Conservation (phyloP, 1,140 invertebrate genomes). For the Sycobia sp. region DNA sequence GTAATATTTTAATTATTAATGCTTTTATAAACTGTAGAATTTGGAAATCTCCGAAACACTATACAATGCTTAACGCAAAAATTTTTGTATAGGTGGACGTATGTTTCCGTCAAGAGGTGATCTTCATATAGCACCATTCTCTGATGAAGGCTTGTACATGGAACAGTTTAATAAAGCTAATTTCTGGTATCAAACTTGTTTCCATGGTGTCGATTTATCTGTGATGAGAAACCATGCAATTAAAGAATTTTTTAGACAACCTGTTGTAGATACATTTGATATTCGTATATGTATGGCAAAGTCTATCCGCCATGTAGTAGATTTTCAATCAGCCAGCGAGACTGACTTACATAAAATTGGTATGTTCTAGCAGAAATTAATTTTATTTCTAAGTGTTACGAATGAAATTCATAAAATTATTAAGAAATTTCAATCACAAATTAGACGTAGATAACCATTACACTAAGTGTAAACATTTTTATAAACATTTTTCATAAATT, state of each 20-base stretch:
- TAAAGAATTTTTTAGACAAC: slow-evolving; percentile 98
- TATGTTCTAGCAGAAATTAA: no score
- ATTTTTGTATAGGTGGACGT: slow-evolving; percentile 60
- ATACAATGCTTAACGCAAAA: no score
- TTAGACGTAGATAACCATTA: no score
- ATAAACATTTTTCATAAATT: no score
- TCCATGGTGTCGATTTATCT: slow-evolving; percentile 97
- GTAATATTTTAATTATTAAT: no score
- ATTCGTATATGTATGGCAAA: slow-evolving; percentile 96
- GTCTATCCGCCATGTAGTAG: slow-evolving; percentile 92
- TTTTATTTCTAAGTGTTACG: no score
- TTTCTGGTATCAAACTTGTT: slow-evolving; percentile 98
- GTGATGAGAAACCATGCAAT: slow-evolving; percentile 88
- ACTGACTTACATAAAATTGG: slow-evolving; percentile 93
- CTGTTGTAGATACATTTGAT: slow-evolving; percentile 99
- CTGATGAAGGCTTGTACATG: slow-evolving; percentile 96
- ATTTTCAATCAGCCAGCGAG: slow-evolving; percentile 93
- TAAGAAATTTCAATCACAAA: no score
- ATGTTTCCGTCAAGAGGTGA: slow-evolving; percentile 98
- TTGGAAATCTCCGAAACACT: no score
- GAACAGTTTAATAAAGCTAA: slow-evolving; percentile 99
- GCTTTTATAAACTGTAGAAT: no score
- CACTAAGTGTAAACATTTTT: no score
- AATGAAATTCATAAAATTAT: no score
- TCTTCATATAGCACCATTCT: slow-evolving; percentile 97